These are phyloP conservation scores for Apis florea DNA, from an alignment of 1,140 invertebrate species.

Conservation along the genomic window DNA sequence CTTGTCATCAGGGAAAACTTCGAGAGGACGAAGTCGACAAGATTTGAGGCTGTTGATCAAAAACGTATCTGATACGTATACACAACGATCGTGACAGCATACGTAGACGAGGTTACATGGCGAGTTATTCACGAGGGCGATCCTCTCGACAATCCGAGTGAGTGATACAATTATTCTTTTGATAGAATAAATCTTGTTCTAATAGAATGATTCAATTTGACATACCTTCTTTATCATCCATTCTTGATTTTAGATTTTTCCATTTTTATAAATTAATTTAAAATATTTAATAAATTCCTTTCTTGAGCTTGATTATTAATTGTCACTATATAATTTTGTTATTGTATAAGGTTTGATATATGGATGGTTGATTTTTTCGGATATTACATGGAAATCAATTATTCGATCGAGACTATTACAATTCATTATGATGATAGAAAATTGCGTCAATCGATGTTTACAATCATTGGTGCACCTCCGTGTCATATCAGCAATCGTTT, in stretches of 20 bases:
- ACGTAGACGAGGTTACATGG: constrained; percentile 32
- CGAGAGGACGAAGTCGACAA: neutral
- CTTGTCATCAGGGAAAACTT: neutral
- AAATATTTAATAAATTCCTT: neutral
- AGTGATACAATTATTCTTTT: neutral
- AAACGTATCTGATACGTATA: neutral
- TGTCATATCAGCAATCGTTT: too few relatives aligned
- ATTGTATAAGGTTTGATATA: neutral
- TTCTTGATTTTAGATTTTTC: neutral
- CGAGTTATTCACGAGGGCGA: constrained; percentile 38
- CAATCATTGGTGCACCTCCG: too few relatives aligned
- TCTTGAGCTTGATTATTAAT: neutral
- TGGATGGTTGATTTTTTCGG: neutral
- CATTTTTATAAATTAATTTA: too few relatives aligned
- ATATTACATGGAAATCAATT: neutral
- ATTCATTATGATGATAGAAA: neutral
- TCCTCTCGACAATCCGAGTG: constrained; percentile 51
- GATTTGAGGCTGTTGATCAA: constrained; percentile 1
- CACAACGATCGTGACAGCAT: constrained; percentile 4
- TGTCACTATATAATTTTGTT: neutral
- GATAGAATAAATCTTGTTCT: too few relatives aligned
- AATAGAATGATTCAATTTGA: neutral
- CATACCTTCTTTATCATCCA: too few relatives aligned
- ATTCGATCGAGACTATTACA: neutral
- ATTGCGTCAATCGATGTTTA: neutral